Evolutionary conservation across 2,113 vertebrate species (phyloP), one percentile per base, ranked within the genome.

Genomic region (Leucosticte australis): DNA sequence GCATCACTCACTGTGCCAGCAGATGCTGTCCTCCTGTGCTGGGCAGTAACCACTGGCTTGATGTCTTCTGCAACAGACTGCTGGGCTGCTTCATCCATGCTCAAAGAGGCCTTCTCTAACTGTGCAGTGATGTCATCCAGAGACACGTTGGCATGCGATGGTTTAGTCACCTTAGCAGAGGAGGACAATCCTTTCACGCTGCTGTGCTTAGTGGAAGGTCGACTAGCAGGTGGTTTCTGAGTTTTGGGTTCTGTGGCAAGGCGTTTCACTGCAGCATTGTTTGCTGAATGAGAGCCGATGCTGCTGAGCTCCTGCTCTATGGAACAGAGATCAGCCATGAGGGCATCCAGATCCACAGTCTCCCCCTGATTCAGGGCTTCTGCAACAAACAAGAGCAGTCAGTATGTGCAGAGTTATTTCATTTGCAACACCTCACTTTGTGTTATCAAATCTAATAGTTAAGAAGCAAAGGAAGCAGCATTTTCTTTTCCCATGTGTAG

Each of bases 251-350:
- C 98, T 59, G 98, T 94, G 19, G 98, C 94, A 87, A 98, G 96
- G 35, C 96, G 98, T 52, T 99, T 99, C 73, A 97, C 81, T 7
- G 98, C 96, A 75, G 98, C 84, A 56, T 98, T 98, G 85, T 98
- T 99, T 71, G 99, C 98, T 44, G 98, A 97, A 86, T 98, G 98
- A 96, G 98, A 98, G 30, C 99, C 98, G 31, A 99, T 98, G 96
- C 98, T 99, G 82, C 96, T 99, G 78, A 99, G 99, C 93, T 99
- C 99, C 97, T 99, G 99, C 92, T 99, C 99, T 64, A 99, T 99
- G 83, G 99, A 99, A 97, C 99, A 99, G 75, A 99, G 98, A 96
- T 99, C 99, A 3, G 99, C 99, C 99, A 99, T 99, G 53, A 99
- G 98, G 39, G 99, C 99, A 56, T 99, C 99, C 97, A 99, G 97